Percentiles rank a stretch among this genome's conserved stretches.
phyloP scores from a whole-genome alignment of 2,797 vertebrate species.

The Valencia hispanica region DNA sequence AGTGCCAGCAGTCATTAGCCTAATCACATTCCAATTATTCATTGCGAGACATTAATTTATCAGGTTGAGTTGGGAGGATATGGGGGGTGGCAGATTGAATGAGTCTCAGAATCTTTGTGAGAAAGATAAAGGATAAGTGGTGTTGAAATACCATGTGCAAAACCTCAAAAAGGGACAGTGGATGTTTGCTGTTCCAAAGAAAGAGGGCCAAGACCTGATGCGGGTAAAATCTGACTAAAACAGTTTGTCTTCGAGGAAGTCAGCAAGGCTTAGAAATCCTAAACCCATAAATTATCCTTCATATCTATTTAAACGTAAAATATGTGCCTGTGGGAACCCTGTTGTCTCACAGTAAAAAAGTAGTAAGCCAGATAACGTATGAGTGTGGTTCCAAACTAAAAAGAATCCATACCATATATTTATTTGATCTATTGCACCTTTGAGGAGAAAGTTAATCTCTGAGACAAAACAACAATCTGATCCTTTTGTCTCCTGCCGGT shows the following conservation, averaged over 20 bases:
- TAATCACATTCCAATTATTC: conserved; percentile 68
- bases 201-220: neutral
- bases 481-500: conserved; percentile 42
- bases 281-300: conserved; percentile 7
- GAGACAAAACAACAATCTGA: conserved; percentile 46
- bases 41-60: conserved; percentile 48
- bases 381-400: conserved; percentile 56
- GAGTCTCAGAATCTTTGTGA: conserved; percentile 1
- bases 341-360: conserved; percentile 27
- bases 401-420: conserved; percentile 52
- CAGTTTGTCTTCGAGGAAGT: conserved; percentile 41
- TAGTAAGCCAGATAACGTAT: conserved; percentile 52
- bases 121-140: conserved; percentile 1
- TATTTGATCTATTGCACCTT: conserved; percentile 62
- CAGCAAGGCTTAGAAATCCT: conserved; percentile 12
- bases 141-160: conserved; percentile 1
- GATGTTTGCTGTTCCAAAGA: conserved; percentile 5
- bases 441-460: conserved; percentile 27
- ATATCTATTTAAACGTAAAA: neutral
- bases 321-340: neutral
- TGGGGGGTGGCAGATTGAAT: neutral
- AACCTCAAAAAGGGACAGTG: neutral
- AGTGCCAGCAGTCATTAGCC: conserved; percentile 56
- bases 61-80: conserved; percentile 25
- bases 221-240: conserved; percentile 12